These are phyloP conservation scores for Limonius californicus DNA, from an alignment of 1,140 invertebrate genomes.

Conservation along the genomic window DNA sequence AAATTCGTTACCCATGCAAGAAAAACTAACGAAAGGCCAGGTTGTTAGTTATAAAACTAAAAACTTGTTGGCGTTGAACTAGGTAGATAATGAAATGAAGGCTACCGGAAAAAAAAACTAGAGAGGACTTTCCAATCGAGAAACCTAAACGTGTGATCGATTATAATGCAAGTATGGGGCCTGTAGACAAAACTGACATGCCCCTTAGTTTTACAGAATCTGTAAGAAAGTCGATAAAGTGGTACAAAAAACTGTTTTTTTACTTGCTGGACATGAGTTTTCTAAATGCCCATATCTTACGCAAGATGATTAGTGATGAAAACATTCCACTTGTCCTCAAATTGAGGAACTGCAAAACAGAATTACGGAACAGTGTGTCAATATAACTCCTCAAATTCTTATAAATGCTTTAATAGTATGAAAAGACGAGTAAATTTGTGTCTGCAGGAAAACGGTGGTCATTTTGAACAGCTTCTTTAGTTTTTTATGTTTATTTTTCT, in stretches of 20 bases:
- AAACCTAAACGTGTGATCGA: constrained; percentile 5
- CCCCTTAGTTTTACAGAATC: constrained; percentile 4
- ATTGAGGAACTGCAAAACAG: too few species aligned
- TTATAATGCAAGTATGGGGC: constrained; percentile 9
- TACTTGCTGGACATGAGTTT: not conserved
- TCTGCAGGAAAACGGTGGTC: too few species aligned
- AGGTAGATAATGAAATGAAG: not conserved
- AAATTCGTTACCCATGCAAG: too few species aligned
- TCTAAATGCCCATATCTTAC: constrained; percentile 7
- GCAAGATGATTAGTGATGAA: not conserved
- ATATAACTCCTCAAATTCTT: too few species aligned
- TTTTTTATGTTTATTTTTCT: too few species aligned
- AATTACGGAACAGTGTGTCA: too few species aligned
- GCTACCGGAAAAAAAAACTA: not conserved
- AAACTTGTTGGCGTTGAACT: not conserved
- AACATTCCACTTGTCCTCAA: too few species aligned
- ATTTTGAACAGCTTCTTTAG: too few species aligned
- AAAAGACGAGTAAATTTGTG: too few species aligned
- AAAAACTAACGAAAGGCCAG: not conserved
- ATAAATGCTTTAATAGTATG: too few species aligned
- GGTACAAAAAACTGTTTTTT: constrained; percentile 9
- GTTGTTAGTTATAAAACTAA: not conserved
- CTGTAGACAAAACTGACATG: constrained; percentile 2
- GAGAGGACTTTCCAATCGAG: not conserved
- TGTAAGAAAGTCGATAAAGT: not conserved